A percentile compares a stretch with the other conserved stretches of the same genome.
phyloP scores from a whole-genome alignment of 30 jellyfish, hydroid and myxozoan genomes.

The Cassiopea xamachana region DNA sequence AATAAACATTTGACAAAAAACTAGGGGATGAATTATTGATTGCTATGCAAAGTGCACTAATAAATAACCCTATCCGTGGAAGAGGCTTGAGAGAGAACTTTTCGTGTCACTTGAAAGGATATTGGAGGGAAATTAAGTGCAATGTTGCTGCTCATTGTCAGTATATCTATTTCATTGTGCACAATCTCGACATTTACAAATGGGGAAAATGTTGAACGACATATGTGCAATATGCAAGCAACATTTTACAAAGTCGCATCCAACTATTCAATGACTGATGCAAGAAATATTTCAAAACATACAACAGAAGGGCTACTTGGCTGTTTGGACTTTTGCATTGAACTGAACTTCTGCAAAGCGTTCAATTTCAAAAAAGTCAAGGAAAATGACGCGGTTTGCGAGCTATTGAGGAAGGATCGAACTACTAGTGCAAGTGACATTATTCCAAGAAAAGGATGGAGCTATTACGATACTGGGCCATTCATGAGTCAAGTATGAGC shows the following conservation, averaged over 20 bases:
- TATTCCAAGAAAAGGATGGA: constrained; percentile 41
- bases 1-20: no score
- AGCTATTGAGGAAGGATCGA: constrained; percentile 36
- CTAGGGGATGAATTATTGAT: no score
- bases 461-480: constrained; percentile 48
- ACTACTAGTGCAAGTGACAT: constrained; percentile 16
- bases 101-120: no score
- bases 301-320: constrained; percentile 14
- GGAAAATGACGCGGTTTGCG: constrained; percentile 5
- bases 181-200: background rate
- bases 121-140: background rate
- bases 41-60: no score
- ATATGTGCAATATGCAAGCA: constrained; percentile 31
- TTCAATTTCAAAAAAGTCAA: constrained; percentile 15
- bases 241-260: constrained; percentile 41
- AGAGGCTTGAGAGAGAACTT: no score
- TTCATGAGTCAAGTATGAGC: constrained; percentile 7
- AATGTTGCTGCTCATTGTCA: background rate
- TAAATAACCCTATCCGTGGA: no score
- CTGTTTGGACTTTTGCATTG: background rate
- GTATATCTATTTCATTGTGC: background rate
- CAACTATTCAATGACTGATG: constrained; percentile 22
- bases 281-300: background rate
- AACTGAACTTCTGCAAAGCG: constrained; percentile 20
- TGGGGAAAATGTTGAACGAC: constrained; percentile 24